Base-by-base conservation (phyloP, 2,797 vertebrate genomes). In the Lagodon rhomboides region DNA sequence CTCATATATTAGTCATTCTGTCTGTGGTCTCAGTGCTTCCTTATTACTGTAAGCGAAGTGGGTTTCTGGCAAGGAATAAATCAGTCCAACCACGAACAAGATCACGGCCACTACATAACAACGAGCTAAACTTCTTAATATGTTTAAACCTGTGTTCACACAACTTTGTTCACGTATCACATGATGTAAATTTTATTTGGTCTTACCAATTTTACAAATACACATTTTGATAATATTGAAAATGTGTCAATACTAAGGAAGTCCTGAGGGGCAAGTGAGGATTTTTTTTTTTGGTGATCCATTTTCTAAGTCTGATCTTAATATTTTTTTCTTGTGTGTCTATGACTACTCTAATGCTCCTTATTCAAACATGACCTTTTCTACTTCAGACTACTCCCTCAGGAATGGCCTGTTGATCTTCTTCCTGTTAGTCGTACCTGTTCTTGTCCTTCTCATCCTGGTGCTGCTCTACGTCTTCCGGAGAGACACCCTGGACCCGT, bases 401-500 rank as follows among this genome's bases (percentile, higher is more conserved):
- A 94, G 96, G 81, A 88, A 98, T 1, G 97, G 97, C 11, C 94
- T 98, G 67, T 83, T 98, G 61, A 95, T 98, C 88, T 97, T 97
- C 89, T 98, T 98, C 92, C 83, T 98, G 79, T 79, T 97, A 56
- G 95, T 97, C 83, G 60, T 98, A 51, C 97, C 97, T 23, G 0
- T 96, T 15, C 56, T 93, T 79, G 80, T 94, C 12, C 2, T 92
- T 34, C 9, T 92, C 47, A 60, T 94, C 46, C 63, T 97, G 16
- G 90, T 79, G 13, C 85, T 95, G 16, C 95, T 97, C 7, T 95
- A 92, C 64, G 0, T 96, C 44, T 96, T 92, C 80, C 96, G 72
- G 68, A 95, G 92, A 68, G 89, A 95, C 10, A 56, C 90, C 8
- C 43, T 96, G 23, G 73, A 91, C 0, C 61, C 20, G 6, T 90